Evolutionary conservation across 2,797 vertebrate genomes (phyloP), one percentile per base, ranked within the genome.

Genomic region (Thripadectes ignobilis): DNA sequence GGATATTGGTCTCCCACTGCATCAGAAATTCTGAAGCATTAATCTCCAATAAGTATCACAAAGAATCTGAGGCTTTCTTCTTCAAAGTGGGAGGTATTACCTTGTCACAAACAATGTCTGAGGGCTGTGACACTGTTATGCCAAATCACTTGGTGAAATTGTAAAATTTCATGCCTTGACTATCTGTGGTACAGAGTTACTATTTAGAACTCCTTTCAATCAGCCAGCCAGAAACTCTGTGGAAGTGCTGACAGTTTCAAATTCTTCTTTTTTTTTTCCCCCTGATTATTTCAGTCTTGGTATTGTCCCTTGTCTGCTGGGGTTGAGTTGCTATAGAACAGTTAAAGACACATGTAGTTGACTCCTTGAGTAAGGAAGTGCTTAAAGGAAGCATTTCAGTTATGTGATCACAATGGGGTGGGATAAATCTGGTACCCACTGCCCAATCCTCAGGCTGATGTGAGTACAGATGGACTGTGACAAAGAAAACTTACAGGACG

Each of bases 51-150:
- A 92, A 48, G 12, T 57, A 90, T 67, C 69, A 89, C 19, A 89
- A 75, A 73, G 38, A 38, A 90, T 89, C 45, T 78, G 59, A 96
- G 27, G 34, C 24, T 81, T 91, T 94, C 89, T 51, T 80, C 62
- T 75, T 92, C 69, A 67, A 73, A 92, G 62, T 72, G 46, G n/a
- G 78, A 88, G 27, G 59, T 32, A 57, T 89, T 84, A 48, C 69
- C 78, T 88, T 91, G 76, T 84, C 66, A 88, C 55, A 84, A 79
- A 51, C 27, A 55, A 18, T 9, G 27, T 84, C 65, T 94, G 79
- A 84, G 48, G 57, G 15, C 23, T 88, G 36, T 58, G 54, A 81
- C 6, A 15, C 24, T 73, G 13, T 59, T 66, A 32, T 23, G 7
- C 34, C 48, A 88, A 75, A 75, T 75, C 51, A 66, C n/a, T 67